Conservation (phyloP, 2,797 vertebrate species). For the Melanotaenia nigrans region DNA sequence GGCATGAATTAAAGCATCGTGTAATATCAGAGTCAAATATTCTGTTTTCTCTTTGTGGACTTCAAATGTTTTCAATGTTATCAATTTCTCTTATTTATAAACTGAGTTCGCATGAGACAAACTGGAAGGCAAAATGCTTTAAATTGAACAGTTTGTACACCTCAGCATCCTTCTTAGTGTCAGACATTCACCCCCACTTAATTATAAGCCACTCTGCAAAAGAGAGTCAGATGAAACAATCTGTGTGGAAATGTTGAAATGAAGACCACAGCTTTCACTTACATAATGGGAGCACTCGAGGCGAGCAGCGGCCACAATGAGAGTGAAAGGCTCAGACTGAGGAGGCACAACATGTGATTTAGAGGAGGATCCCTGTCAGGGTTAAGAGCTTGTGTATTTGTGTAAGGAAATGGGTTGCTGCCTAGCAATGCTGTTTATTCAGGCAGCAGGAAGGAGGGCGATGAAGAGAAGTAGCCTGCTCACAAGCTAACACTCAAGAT, state of each 20-base stretch:
- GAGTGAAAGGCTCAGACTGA: conserved; percentile 35
- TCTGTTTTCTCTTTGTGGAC: neutral
- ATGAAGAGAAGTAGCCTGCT: conserved; percentile 53
- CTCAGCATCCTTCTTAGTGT: neutral
- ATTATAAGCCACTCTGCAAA: conserved; percentile 13
- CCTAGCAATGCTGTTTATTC: conserved; percentile 82
- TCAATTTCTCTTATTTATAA: no score
- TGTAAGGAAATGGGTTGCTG: conserved; percentile 80
- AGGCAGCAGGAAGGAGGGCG: conserved; percentile 70
- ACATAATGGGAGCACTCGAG: conserved; percentile 38
- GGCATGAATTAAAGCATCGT: conserved; percentile 2
- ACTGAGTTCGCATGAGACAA: neutral
- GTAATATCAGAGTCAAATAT: neutral
- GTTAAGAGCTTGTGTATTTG: conserved; percentile 79
- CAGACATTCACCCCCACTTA: conserved; percentile 1
- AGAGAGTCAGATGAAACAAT: conserved; percentile 24
- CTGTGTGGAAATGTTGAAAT: conserved; percentile 32
- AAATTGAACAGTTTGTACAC: neutral
- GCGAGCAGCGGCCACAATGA: conserved; percentile 37
- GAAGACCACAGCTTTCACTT: conserved; percentile 39
- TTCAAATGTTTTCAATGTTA: neutral
- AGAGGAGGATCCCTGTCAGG: conserved; percentile 71
- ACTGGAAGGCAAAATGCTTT: neutral
- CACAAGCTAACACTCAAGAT: conserved; percentile 38
- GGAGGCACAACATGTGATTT: conserved; percentile 66